phyloP scores from a whole-genome alignment of 2,797 vertebrate genomes.

The Trachurus trachurus region DNA sequence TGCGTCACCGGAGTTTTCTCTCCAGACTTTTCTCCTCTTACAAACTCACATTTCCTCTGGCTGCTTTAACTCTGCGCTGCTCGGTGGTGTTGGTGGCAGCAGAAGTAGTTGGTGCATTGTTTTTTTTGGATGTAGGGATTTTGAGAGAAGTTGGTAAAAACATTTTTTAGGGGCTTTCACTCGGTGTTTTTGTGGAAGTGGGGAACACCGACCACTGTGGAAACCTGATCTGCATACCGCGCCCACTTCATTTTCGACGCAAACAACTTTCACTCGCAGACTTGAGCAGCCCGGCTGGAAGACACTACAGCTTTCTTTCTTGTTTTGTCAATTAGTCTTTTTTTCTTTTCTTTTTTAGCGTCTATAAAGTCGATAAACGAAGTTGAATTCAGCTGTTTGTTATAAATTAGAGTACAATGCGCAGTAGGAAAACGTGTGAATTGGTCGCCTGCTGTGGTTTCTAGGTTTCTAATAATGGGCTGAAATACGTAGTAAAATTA shows the following conservation, averaged over 20 bases:
- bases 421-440: not conserved
- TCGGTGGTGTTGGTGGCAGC: fast-evolving
- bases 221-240: constrained; percentile 75
- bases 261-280: constrained; percentile 78
- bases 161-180: not conserved
- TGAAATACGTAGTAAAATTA: not conserved
- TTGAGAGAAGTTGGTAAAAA: too few species aligned
- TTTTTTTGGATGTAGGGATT: too few species aligned
- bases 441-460: not conserved
- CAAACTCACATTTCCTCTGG: fast-evolving
- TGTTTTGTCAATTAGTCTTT: not conserved
- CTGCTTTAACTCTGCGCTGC: fast-evolving
- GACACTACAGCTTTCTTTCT: not conserved
- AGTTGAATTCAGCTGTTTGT: not conserved
- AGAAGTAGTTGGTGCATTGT: not conserved
- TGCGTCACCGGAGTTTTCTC: constrained; percentile 59
- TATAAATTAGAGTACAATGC: not conserved
- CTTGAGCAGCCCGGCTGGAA: not conserved
- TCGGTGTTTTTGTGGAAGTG: constrained; percentile 20
- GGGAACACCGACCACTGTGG: constrained; percentile 36
- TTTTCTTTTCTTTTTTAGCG: too few species aligned
- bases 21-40: fast-evolving
- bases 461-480: not conserved
- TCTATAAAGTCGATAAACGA: too few species aligned
- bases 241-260: constrained; percentile 71